Conservation (phyloP, 2,888 invertebrate genomes). For the Empis stercorea region DNA sequence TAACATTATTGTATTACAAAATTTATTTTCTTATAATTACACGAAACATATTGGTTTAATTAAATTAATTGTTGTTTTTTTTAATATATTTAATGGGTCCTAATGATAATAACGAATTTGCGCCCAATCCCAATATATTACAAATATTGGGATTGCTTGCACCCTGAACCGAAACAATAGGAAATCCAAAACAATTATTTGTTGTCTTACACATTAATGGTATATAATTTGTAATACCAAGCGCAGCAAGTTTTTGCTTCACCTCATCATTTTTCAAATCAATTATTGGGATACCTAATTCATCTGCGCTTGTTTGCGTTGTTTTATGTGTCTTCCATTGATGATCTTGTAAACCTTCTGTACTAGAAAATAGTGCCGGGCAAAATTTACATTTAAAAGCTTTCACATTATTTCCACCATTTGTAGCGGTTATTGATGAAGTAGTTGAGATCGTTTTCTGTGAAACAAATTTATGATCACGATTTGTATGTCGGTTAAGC, state of each 20-base stretch:
- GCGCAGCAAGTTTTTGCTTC: slow-evolving; percentile 45
- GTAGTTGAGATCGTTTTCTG: neutral
- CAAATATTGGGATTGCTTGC: slow-evolving; percentile 45
- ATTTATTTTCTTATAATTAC: no score
- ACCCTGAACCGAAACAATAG: slow-evolving; percentile 54
- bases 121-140: slow-evolving; percentile 51
- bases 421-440: slow-evolving; percentile 8
- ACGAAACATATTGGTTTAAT: no score
- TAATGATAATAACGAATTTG: slow-evolving; percentile 55
- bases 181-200: slow-evolving; percentile 55
- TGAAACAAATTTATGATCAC: slow-evolving; percentile 15
- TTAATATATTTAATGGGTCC: slow-evolving; percentile 48
- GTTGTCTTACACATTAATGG: slow-evolving; percentile 48
- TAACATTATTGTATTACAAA: no score
- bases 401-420: slow-evolving; percentile 5
- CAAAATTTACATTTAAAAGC: slow-evolving; percentile 53
- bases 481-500: slow-evolving; percentile 36
- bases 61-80: no score
- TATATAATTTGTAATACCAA: slow-evolving; percentile 63
- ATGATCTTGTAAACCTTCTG: slow-evolving; percentile 44
- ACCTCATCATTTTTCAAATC: slow-evolving; percentile 57
- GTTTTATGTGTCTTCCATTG: slow-evolving; percentile 46
- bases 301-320: slow-evolving; percentile 41
- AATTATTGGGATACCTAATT: slow-evolving; percentile 59
- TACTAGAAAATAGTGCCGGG: slow-evolving; percentile 57